Evolutionary conservation across 2,888 invertebrate genomes (phyloP), one percentile per base, ranked within the genome.

Genomic region (Trachelus stipa): DNA sequence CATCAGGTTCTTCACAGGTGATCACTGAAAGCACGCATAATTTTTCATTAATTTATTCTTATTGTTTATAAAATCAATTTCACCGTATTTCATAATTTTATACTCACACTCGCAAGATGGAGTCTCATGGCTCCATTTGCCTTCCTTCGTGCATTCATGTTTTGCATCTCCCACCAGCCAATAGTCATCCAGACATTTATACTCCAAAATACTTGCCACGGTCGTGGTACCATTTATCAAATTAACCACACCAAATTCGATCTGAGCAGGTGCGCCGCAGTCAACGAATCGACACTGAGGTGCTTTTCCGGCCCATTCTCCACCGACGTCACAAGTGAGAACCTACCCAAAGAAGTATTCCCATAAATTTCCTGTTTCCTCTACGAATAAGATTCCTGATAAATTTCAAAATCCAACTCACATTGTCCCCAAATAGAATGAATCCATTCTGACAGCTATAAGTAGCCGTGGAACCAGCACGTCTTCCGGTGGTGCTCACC

Each of bases 211-310:
- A 76, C 97, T 96, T 1, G 95, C 95, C 68, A 96, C 96, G 0
- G 96, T 97, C 0, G 97, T 97, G 2, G 96, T 95, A 3, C 95
- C 95, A 88, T 97, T 97, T 12, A 96, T 89, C 1, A 97, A 92
- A 34, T 93, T 92, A 85, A 95, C 95, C 78, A 93, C 93, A 0
- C 97, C 97, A 83, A 95, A 96, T 90, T 96, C 96, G 4, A 96
- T 95, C 83, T 95, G 95, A 0, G 95, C 96, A 0, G 96, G 97
- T 11, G 96, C 95, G 0, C 96, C 97, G 90, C 97, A 98, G 91
- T 96, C 97, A 3, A 97, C 96, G 91, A 95, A 97, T 89, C 96
- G 95, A 91, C 98, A 98, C 4, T 95, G 94, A 0, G 97, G 97
- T 0, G 96, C 94, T 88, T 94, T 94, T 31, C 95, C 95, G 0